Evolutionary conservation across 2,888 invertebrate genomes (phyloP).

Genomic region (Atethmia centrago): DNA sequence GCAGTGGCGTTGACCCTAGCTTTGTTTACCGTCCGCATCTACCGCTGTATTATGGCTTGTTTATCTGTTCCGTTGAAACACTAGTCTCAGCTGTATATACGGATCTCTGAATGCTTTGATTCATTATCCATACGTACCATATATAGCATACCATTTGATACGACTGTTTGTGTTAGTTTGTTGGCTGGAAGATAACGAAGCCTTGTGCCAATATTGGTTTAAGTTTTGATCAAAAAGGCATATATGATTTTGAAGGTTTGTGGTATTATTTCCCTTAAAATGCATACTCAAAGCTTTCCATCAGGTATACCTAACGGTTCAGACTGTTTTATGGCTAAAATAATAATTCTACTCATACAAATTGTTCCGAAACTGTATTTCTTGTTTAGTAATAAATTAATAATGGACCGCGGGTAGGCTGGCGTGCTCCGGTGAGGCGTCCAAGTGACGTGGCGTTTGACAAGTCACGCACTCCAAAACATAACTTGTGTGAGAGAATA

Average conservation of each 20-base stretch:
- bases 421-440: slow-evolving; percentile 61
- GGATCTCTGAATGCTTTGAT: slow-evolving; percentile 62
- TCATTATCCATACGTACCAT: slow-evolving; percentile 43
- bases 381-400: slow-evolving; percentile 60
- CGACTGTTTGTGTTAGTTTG: slow-evolving; percentile 49
- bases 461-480: slow-evolving; percentile 82
- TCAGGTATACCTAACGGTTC: neutral
- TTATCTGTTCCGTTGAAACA: slow-evolving; percentile 73
- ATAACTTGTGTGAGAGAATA: slow-evolving; percentile 76
- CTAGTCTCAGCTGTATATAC: slow-evolving; percentile 73
- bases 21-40: slow-evolving; percentile 82
- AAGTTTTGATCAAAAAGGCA: slow-evolving; percentile 27
- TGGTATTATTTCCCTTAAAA: slow-evolving; percentile 12
- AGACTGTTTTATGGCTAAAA: slow-evolving; percentile 9
- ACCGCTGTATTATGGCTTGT: slow-evolving; percentile 68
- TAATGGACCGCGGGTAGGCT: slow-evolving; percentile 68
- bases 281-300: slow-evolving; percentile 1
- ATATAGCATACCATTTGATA: slow-evolving; percentile 34
- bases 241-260: slow-evolving; percentile 8
- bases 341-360: slow-evolving; percentile 36
- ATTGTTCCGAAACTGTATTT: slow-evolving; percentile 42
- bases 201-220: slow-evolving; percentile 46
- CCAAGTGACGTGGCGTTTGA: slow-evolving; percentile 76
- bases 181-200: slow-evolving; percentile 45
- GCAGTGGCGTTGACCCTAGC: slow-evolving; percentile 81